Conservation (phyloP, 2,113 vertebrate species). For the Sisor rabdophorus region DNA sequence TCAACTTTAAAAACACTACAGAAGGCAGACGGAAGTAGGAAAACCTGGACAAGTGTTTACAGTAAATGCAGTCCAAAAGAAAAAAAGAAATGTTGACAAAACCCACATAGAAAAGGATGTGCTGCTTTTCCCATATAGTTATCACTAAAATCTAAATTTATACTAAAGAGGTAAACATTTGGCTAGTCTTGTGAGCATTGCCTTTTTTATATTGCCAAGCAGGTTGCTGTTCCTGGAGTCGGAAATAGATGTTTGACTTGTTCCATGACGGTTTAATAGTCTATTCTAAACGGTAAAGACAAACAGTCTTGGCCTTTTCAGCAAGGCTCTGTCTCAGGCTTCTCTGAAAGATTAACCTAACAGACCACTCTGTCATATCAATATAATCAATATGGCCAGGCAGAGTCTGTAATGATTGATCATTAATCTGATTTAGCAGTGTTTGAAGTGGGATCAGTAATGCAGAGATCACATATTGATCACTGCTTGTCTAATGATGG, state of each 20-base stretch:
- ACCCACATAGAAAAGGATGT: constrained; percentile 28
- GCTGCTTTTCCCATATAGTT: constrained; percentile 24
- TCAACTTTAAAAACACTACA: neutral
- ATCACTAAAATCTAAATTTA: constrained; percentile 9
- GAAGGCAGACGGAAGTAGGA: neutral
- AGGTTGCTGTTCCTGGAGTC: neutral
- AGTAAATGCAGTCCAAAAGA: neutral
- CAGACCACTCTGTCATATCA: constrained; percentile 1
- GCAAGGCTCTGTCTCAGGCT: constrained; percentile 6
- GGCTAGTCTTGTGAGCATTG: constrained; percentile 15
- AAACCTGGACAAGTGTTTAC: constrained; percentile 11
- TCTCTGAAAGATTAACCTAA: neutral
- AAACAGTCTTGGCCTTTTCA: constrained; percentile 15
- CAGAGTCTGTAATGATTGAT: neutral
- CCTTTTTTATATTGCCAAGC: constrained; percentile 5
- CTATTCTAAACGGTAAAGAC: neutral
- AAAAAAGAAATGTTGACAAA: constrained; percentile 31
- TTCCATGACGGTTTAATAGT: neutral
- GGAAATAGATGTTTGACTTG: neutral
- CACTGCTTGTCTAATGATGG: neutral
- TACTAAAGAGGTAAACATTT: constrained; percentile 16
- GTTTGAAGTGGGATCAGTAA: neutral
- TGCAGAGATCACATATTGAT: neutral
- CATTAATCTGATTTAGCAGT: neutral
- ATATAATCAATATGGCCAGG: neutral